Conservation (phyloP, 2,797 vertebrate genomes). For the Gephyroberyx darwinii region DNA sequence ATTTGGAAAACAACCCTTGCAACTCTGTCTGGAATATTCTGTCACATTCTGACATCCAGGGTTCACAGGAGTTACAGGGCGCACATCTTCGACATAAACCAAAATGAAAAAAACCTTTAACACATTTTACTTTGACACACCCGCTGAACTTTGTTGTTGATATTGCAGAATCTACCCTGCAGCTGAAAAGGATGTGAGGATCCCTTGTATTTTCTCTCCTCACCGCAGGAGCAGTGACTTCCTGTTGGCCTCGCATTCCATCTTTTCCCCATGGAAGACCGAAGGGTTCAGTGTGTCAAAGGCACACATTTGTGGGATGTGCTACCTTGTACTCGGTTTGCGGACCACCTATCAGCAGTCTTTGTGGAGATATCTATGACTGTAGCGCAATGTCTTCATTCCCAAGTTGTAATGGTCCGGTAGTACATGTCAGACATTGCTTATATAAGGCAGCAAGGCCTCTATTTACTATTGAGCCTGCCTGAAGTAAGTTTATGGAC, state of each 20-base stretch:
- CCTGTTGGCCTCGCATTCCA: conserved; percentile 60
- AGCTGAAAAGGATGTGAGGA: conserved; percentile 33
- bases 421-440: too few relatives aligned
- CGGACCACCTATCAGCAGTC: too few relatives aligned
- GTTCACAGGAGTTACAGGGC: background rate
- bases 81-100: background rate
- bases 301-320: background rate
- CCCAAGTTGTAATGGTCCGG: too few relatives aligned
- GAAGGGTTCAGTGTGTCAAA: conserved; percentile 7
- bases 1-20: too few relatives aligned
- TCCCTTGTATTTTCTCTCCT: conserved; percentile 30
- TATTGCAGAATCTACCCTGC: conserved; percentile 14
- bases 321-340: too few relatives aligned
- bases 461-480: too few relatives aligned
- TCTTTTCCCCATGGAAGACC: conserved; percentile 36
- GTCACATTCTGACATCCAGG: background rate
- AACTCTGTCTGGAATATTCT: too few relatives aligned
- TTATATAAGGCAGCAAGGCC: too few relatives aligned
- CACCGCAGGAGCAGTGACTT: conserved; percentile 49
- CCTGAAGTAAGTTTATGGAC: too few relatives aligned
- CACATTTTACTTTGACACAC: conserved; percentile 6
- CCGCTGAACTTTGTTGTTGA: conserved; percentile 9
- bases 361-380: too few relatives aligned
- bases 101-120: background rate
- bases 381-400: too few relatives aligned